Evolutionary conservation across 64 coral and sea anemone genomes (phyloP).

Genomic region (Montipora foliosa): DNA sequence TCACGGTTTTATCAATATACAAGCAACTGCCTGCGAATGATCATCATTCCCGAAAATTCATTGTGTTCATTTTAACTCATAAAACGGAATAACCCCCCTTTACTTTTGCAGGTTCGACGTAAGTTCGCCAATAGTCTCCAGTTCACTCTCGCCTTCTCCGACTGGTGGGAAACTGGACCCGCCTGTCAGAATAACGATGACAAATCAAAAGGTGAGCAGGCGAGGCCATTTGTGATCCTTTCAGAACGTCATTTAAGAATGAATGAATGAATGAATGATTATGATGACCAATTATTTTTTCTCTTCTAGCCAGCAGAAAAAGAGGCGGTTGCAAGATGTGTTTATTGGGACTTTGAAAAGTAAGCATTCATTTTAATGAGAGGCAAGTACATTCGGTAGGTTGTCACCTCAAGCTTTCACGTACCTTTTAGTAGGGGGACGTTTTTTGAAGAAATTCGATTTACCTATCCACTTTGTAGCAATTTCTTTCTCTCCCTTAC

Average conservation of each 20-base stretch:
- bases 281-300: not conserved
- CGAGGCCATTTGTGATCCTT: not conserved
- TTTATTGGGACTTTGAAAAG: conserved; percentile 92
- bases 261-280: too few species aligned
- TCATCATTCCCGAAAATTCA: not conserved
- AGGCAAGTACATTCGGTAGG: too few species aligned
- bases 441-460: too few species aligned
- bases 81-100: not conserved
- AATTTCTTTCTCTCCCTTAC: too few species aligned
- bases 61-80: not conserved
- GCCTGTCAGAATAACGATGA: conserved; percentile 71
- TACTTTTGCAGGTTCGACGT: conserved; percentile 74
- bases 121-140: conserved; percentile 75
- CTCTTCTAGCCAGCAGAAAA: conserved; percentile 71
- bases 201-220: conserved; percentile 71
- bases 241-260: not conserved
- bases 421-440: too few species aligned
- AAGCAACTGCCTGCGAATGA: not conserved
- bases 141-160: conserved; percentile 61
- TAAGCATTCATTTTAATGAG: conserved; percentile 36
- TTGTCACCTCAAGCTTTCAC: too few species aligned
- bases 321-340: conserved; percentile 63
- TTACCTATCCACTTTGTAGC: too few species aligned
- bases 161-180: conserved; percentile 74
- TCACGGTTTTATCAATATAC: not conserved